A percentile compares a stretch with the other conserved stretches of the same genome.
phyloP scores from a whole-genome alignment of 1,140 invertebrate species.

The Paraescarpia echinospica region DNA sequence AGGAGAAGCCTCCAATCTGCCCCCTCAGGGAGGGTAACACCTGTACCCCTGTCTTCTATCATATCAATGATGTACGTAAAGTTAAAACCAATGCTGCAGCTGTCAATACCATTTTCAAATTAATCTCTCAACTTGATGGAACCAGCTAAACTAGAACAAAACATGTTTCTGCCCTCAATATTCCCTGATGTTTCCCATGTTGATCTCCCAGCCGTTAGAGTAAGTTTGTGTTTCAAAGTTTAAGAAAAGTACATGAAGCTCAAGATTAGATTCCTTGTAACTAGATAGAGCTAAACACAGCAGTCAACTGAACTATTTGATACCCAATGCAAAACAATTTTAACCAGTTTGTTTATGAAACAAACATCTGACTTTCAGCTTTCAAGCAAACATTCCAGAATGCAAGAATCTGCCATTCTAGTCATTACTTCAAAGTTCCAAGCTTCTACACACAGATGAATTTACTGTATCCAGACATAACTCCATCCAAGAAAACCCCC shows the following conservation, averaged over 20 bases:
- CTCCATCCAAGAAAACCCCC: too few species aligned
- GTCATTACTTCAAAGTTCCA: too few species aligned
- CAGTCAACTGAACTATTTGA: not conserved
- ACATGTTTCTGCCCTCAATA: not conserved
- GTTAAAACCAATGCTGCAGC: not conserved
- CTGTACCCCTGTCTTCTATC: too few species aligned
- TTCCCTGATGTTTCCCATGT: not conserved
- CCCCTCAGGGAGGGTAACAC: too few species aligned
- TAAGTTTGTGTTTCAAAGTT: not conserved
- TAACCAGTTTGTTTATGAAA: not conserved
- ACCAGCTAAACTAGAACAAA: not conserved
- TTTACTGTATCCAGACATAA: too few species aligned
- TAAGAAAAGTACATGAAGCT: not conserved
- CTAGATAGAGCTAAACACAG: not conserved
- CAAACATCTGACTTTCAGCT: not conserved
- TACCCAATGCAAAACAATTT: not conserved
- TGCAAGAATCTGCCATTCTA: too few species aligned
- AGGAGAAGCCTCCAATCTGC: not conserved
- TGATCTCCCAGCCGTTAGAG: not conserved
- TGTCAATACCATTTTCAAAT: not conserved
- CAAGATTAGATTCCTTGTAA: not conserved
- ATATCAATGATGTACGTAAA: not conserved
- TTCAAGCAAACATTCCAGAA: not conserved
- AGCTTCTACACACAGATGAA: too few species aligned
- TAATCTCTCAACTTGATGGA: not conserved